Percentiles rank a stretch among this genome's conserved stretches.
Conservation (phyloP, 2,113 vertebrate species). For the Marcusenius ussheri region DNA sequence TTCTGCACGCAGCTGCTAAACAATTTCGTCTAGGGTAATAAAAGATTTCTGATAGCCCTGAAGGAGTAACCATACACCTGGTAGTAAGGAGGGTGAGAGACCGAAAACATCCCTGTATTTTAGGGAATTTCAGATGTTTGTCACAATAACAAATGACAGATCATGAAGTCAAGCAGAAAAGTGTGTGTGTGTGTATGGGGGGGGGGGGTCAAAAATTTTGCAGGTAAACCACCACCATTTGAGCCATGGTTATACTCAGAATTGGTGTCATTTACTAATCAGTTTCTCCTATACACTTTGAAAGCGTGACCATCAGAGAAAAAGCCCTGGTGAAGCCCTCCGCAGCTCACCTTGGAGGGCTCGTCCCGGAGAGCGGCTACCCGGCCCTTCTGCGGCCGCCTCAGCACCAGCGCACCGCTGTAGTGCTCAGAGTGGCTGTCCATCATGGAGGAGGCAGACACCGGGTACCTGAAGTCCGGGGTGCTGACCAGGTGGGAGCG, state of each 20-base stretch:
- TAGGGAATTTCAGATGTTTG: background rate
- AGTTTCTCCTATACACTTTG: background rate
- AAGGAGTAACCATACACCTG: background rate
- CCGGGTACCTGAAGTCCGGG: conserved; percentile 83
- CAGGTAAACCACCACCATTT: background rate
- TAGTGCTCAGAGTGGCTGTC: conserved; percentile 75
- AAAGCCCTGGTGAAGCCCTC: background rate
- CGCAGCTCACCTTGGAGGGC: conserved; percentile 75
- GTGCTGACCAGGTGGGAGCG: conserved; percentile 73
- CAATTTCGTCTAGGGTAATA: background rate
- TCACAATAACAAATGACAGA: background rate
- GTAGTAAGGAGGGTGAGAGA: background rate
- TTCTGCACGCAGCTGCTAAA: background rate
- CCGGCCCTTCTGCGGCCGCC: conserved; percentile 85
- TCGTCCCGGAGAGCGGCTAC: conserved; percentile 84
- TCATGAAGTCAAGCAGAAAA: background rate
- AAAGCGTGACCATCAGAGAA: background rate
- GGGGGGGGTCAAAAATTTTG: background rate
- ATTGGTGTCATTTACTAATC: background rate
- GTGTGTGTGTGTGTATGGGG: background rate
- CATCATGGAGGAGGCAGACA: conserved; percentile 67
- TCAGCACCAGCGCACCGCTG: conserved; percentile 72
- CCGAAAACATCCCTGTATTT: background rate
- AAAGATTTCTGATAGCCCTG: background rate
- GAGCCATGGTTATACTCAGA: background rate